Conservation (phyloP, 2,113 vertebrate genomes). For the Macroglossus sobrinus region DNA sequence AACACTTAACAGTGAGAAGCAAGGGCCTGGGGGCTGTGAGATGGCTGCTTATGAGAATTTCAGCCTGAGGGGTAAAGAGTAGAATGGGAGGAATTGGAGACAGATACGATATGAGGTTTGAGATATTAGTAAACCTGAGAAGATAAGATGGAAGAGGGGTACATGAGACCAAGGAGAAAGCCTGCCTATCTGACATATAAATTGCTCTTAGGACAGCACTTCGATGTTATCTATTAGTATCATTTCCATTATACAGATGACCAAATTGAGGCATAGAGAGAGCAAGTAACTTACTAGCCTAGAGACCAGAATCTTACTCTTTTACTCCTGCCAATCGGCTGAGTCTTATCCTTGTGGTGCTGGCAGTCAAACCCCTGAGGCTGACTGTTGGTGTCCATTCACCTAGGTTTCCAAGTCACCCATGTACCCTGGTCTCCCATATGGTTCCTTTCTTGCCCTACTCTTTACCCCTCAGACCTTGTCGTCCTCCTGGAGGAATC, state of each 20-base stretch:
- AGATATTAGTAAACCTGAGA: background rate
- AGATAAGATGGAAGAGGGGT: background rate
- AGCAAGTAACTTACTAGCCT: background rate
- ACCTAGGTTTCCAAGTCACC: rapidly evolving
- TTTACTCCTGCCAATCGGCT: background rate
- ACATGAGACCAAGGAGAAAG: background rate
- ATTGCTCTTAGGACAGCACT: background rate
- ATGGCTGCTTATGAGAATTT: background rate
- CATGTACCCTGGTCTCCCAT: rapidly evolving
- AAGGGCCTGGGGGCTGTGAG: background rate
- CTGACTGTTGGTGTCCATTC: rapidly evolving
- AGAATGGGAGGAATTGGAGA: rapidly evolving
- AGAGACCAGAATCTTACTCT: background rate
- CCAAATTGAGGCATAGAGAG: background rate
- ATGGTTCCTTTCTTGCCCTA: too few species aligned
- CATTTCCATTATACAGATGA: background rate
- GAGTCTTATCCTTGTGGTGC: rapidly evolving
- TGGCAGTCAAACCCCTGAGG: background rate
- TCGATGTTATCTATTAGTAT: background rate
- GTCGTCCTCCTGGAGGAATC: background rate
- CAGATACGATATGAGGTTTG: background rate
- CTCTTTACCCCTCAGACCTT: too few species aligned
- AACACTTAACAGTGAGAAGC: background rate
- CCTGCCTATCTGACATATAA: background rate
- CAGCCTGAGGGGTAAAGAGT: background rate